A percentile compares a stretch with the other conserved stretches of the same genome.
phyloP scores from a whole-genome alignment of 2,888 invertebrate species.

The Mimas tiliae region DNA sequence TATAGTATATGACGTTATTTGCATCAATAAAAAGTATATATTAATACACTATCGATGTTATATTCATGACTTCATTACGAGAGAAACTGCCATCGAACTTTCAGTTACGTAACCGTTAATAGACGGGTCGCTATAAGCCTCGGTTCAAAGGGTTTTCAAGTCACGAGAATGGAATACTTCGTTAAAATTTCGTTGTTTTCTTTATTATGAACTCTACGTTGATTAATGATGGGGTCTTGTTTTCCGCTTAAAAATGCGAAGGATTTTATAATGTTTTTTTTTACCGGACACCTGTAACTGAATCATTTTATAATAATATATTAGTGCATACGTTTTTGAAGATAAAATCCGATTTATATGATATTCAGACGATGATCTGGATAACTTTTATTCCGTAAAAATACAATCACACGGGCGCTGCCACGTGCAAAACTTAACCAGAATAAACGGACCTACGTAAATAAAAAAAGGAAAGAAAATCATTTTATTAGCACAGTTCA shows the following conservation, averaged over 20 bases:
- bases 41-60: conserved; percentile 26
- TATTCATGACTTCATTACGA: conserved; percentile 30
- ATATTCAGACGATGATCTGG: too few species aligned
- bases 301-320: not conserved
- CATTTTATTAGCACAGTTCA: too few species aligned
- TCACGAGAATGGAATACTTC: conserved; percentile 34
- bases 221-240: conserved; percentile 30
- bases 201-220: conserved; percentile 29
- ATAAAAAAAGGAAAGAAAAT: too few species aligned
- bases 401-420: too few species aligned
- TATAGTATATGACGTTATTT: conserved; percentile 21
- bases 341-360: not conserved
- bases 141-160: conserved; percentile 6
- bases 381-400: too few species aligned
- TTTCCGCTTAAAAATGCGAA: conserved; percentile 2
- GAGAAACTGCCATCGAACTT: conserved; percentile 25
- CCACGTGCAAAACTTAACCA: too few species aligned
- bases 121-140: conserved; percentile 31
- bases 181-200: conserved; percentile 32
- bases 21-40: conserved; percentile 22
- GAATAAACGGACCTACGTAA: too few species aligned
- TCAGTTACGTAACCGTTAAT: conserved; percentile 39
- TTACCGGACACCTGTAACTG: too few species aligned
- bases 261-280: conserved; percentile 1
- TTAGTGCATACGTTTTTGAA: not conserved